Evolutionary conservation across 2,888 invertebrate genomes (phyloP), one percentile per base, ranked within the genome.

Genomic region (Punctoribates punctum): DNA sequence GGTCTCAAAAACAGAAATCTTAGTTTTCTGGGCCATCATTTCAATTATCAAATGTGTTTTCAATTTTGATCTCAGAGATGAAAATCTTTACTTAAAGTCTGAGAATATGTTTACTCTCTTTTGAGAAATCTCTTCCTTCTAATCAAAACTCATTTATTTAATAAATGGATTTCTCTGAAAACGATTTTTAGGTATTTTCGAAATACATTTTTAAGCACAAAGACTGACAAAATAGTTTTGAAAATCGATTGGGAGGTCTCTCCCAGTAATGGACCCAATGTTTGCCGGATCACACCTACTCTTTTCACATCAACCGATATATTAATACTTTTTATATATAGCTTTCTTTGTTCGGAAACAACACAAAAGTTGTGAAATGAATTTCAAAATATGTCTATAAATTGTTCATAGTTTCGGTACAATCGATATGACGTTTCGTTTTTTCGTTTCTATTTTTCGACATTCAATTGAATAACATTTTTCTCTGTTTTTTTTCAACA

Each of bases 1-100:
- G 42, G 11, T 1, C 8, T 13, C 42, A 13, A 23, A 60, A 17
- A 60, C 1, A 60, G 15, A 27, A 60, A 60, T 27, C 4, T 15
- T 2, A 60, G 11, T 23, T 60, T 60, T 60, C 13, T 60, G 60
- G 60, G 60, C 60, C 60, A 60, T 60, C 60, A 60, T 20, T 60
- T 60, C 23, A 60, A 60, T 60, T 60, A 60, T 27, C 23, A 60
- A 60, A 27, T 60, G 13, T 60, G 15, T 60, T 23, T 20, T n/a
- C n/a, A n/a, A 51, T 51, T 20, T 51, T 51, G 2, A 51, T 51
- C 51, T 51, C 8, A 42, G 42, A 42, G 42, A 42, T 42, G 42
- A 42, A 42, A 42, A 42, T 42, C 42, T 42, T 11, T 1, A 13
- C 11, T 42, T 42, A 5, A 11, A 42, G 42, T 5, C 42, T 42